Base-by-base conservation (phyloP, 2,113 vertebrate genomes). In the Ploceus nigricollis region DNA sequence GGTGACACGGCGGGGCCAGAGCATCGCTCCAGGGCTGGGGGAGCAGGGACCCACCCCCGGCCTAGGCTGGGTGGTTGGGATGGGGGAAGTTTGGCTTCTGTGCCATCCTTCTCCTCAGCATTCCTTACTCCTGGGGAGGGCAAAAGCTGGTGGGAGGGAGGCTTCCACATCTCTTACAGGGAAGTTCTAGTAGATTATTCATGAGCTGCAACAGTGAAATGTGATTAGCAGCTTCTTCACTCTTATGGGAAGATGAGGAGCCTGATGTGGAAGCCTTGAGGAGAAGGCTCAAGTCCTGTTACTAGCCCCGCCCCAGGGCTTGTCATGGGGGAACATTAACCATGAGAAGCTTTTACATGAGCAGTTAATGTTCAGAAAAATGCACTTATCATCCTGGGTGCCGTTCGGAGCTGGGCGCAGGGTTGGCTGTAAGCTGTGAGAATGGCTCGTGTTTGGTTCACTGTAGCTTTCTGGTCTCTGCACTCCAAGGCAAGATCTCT, bases 391-490 rank as follows among this genome's bases (percentile, higher is more conserved):
- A 70, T 84, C 47, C 21, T 66, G 8, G n/a, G 89, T 51, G 56
- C 83, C 13, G 16, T 68, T 80, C 63, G 93, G 92, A 95, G 87
- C 79, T 45, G 54, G 69, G 92, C 56, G 15, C 88, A 66, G 50
- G 61, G 77, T 97, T 84, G 95, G 69, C 82, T 94, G 98, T 98
- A 99, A 99, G 99, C 99, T 99, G 99, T 99, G 99, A 99, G 99
- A 99, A 99, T 99, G 98, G 98, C 99, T 99, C 94, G 97, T 98
- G 98, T 99, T 99, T 99, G 99, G 98, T 99, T 99, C 99, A 99
- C 99, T 99, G 99, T 99, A 99, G 99, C 99, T 99, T 99, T 99
- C 99, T 99, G 99, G 99, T 99, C 99, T 99, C 99, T 99, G 99
- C 99, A 99, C 99, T 99, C 98, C 98, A 99, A 99, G 99, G 98